These are phyloP conservation scores for Monodelphis domestica DNA, from an alignment of 2,797 vertebrate species.

Conservation along the genomic window DNA sequence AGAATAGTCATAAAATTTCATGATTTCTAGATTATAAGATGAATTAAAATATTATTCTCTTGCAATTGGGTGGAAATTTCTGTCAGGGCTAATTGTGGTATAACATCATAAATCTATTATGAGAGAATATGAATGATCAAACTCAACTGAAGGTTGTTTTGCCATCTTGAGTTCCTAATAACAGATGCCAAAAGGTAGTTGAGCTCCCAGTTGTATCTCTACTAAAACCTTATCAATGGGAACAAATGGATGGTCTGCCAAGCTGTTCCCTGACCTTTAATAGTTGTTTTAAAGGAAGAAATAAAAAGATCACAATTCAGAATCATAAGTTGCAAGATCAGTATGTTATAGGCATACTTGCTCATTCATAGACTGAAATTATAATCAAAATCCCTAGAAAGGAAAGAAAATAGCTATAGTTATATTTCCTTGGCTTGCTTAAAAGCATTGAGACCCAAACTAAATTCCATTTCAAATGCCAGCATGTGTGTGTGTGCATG, in stretches of 20 bases:
- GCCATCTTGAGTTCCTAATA: constrained; percentile 54
- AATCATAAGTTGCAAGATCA: constrained; percentile 49
- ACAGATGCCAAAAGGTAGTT: constrained; percentile 68
- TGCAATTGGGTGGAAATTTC: constrained; percentile 59
- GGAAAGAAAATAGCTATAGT: background rate
- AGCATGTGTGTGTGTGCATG: background rate
- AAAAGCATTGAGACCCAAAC: background rate
- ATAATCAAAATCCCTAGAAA: background rate
- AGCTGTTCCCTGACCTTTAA: constrained; percentile 54
- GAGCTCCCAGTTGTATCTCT: constrained; percentile 57
- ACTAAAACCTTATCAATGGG: constrained; percentile 68
- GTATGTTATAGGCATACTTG: constrained; percentile 15
- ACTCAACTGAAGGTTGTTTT: constrained; percentile 45
- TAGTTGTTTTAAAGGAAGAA: constrained; percentile 56
- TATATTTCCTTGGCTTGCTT: background rate
- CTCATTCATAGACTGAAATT: background rate
- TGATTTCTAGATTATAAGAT: background rate
- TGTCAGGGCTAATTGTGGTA: background rate
- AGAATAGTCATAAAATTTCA: background rate
- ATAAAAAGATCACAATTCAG: constrained; percentile 61
- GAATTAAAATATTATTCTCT: constrained; percentile 30
- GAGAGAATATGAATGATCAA: constrained; percentile 54
- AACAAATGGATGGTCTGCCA: constrained; percentile 70
- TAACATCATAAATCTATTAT: constrained; percentile 24
- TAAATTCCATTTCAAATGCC: background rate